phyloP scores from a whole-genome alignment of 2,888 invertebrate genomes.

The Parnassius smintheus region DNA sequence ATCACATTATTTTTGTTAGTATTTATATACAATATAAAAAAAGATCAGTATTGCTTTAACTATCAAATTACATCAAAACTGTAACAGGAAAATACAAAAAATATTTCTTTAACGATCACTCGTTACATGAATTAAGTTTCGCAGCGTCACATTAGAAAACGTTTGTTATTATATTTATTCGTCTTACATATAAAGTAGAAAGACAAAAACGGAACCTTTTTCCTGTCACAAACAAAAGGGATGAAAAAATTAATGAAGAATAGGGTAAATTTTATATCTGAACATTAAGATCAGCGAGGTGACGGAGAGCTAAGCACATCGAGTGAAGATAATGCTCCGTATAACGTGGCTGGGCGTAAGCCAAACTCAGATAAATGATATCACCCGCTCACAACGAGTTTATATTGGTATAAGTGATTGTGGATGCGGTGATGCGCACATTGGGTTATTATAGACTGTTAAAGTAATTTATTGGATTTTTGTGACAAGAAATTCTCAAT shows the following conservation, averaged over 20 bases:
- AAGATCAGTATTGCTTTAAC: too few species aligned
- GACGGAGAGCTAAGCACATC: slow-evolving; percentile 8
- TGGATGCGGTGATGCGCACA: slow-evolving; percentile 7
- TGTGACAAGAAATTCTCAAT: too few species aligned
- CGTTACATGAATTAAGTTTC: slow-evolving; percentile 16
- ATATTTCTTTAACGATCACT: slow-evolving; percentile 13
- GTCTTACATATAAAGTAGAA: slow-evolving; percentile 16
- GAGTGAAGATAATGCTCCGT: slow-evolving; percentile 13
- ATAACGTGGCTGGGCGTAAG: slow-evolving; percentile 15
- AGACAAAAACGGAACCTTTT: slow-evolving; percentile 12
- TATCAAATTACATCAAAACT: too few species aligned
- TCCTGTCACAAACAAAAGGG: slow-evolving; percentile 19
- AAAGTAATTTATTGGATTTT: too few species aligned
- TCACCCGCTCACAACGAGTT: not conserved
- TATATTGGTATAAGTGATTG: not conserved
- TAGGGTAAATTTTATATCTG: slow-evolving; percentile 16
- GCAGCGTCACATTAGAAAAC: not conserved
- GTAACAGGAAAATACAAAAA: not conserved
- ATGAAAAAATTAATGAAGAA: slow-evolving; percentile 3
- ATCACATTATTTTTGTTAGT: too few species aligned
- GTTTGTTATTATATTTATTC: slow-evolving; percentile 25
- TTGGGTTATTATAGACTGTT: too few species aligned
- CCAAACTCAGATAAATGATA: slow-evolving; percentile 23
- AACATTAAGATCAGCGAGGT: slow-evolving; percentile 16
- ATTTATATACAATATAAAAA: too few species aligned